Conservation (phyloP, 2,888 invertebrate species). For the Pristionchus maxplancki region DNA sequence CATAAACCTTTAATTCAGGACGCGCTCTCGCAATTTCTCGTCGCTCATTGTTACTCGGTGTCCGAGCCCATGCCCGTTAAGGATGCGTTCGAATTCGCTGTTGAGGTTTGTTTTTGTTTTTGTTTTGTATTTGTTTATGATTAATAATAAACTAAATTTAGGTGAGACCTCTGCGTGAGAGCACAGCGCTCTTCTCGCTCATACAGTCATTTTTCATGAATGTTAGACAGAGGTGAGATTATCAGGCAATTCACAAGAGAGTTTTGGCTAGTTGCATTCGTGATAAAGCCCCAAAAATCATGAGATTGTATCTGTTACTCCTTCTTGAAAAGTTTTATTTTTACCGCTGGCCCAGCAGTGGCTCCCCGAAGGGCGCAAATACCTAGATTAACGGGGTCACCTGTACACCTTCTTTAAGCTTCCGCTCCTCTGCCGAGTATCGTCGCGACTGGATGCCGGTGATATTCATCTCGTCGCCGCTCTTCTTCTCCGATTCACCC, state of each 20-base stretch:
- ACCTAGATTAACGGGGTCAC: no score
- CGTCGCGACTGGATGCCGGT: slow-evolving; percentile 6
- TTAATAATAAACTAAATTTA: background rate
- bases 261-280: no score
- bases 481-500: slow-evolving; percentile 46
- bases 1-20: background rate
- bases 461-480: background rate
- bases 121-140: no score
- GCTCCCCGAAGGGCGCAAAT: background rate
- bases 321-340: no score
- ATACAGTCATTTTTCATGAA: background rate
- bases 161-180: background rate
- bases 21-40: background rate
- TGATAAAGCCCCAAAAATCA: no score
- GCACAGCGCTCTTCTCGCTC: background rate
- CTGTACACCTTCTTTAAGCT: background rate
- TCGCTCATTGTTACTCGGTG: background rate
- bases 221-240: background rate
- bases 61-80: background rate
- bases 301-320: background rate
- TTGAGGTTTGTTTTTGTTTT: background rate
- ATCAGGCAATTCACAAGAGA: background rate
- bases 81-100: background rate
- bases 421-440: background rate
- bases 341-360: no score